Evolutionary conservation across 1,140 invertebrate species (phyloP).

Genomic region (Bombus terrestris): DNA sequence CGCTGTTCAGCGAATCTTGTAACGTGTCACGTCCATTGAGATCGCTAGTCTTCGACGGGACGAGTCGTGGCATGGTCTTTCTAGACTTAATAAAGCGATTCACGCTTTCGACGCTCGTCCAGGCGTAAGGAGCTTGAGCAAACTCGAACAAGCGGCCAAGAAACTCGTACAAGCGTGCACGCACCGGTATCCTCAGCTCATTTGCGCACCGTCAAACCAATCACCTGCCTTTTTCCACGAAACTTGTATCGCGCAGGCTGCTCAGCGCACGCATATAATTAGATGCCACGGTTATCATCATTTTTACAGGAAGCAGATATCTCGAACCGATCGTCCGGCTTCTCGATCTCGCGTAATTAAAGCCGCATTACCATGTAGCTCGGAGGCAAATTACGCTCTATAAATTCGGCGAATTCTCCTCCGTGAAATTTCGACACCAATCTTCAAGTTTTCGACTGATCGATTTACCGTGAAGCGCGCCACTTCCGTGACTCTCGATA

Average conservation of each 20-base stretch:
- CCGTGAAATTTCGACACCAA: neutral
- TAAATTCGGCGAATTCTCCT: constrained; percentile 17
- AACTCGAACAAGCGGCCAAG: neutral
- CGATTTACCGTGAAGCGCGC: neutral
- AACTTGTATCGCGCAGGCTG: constrained; percentile 12
- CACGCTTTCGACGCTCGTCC: constrained; percentile 36
- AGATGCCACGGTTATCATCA: constrained; percentile 39
- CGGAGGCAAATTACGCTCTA: constrained; percentile 16
- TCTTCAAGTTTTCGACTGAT: neutral
- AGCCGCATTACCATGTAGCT: neutral
- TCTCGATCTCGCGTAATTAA: constrained; percentile 47
- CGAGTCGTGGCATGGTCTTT: neutral
- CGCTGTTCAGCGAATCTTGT: neutral
- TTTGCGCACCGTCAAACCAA: constrained; percentile 45
- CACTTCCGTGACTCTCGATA: neutral
- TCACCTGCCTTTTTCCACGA: constrained; percentile 48
- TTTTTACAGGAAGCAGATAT: constrained; percentile 39
- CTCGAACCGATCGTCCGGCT: constrained; percentile 28
- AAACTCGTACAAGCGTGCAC: neutral
- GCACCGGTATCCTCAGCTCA: constrained; percentile 24
- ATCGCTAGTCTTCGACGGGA: neutral
- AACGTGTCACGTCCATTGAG: neutral
- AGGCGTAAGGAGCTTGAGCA: neutral
- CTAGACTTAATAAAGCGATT: constrained; percentile 56
- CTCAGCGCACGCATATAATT: constrained; percentile 37